Base-by-base conservation (phyloP, 2,113 vertebrate genomes). In the Rhabdomys dilectus region DNA sequence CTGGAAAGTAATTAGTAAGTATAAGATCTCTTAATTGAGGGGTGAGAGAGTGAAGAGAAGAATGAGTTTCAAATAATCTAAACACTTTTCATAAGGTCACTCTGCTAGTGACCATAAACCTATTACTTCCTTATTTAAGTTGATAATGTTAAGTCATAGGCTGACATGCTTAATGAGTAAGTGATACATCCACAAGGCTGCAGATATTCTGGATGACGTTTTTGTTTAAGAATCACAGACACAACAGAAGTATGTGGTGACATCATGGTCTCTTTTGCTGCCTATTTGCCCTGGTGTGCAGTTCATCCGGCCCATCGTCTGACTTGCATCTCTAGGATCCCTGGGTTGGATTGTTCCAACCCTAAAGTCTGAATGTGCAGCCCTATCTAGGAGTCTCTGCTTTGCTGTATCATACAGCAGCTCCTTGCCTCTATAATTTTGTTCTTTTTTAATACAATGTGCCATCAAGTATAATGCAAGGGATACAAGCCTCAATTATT, bases 401-500 rank as follows among this genome's bases (percentile, higher is more conserved):
- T 96, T 93, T 89, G 81, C 68, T 93, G 62, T 84, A 93, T 91
- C 73, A 48, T 42, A 95, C 3, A 24, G 95, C 78, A 95, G 75
- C 45, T 96, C 70, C 75, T 90, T 0, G 53, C 94, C 97, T 98
- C 96, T 98, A 42, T 98, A 98, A 98, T 97, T 98, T 97, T 95
- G 96, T 97, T 98, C 94, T 96, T 94, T 97, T 97, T 97, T 97
- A 97, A 97, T 93, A 91, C 70, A 0, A 93, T 95, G 94, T 97
- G 94, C 89, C 84, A 93, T 97, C 91, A 92, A 98, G 93, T 96
- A 91, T 93, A 97, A 97, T 97, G 92, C 97, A 96, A 78, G 89
- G 97, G 95, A 96, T 90, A 97, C 95, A 98, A 98, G 96, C 97
- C 97, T 97, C 98, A 98, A 97, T 98, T 98, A 98, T 97, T 95